Evolutionary conservation across 2,888 invertebrate species (phyloP).

Genomic region (Cryptocheilus praepositus): DNA sequence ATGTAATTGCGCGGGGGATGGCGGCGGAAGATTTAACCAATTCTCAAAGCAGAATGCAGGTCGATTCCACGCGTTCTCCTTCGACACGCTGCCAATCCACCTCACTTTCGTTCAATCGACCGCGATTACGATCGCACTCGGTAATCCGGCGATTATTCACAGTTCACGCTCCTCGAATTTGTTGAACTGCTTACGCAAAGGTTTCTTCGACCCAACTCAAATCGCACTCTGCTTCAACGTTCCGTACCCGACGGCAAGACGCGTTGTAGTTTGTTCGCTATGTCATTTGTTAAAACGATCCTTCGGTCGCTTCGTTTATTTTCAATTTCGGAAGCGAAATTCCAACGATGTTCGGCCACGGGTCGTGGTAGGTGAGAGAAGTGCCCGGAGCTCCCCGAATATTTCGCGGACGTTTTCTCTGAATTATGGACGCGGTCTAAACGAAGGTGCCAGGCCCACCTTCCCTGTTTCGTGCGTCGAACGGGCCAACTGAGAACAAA

Average conservation of each 20-base stretch:
- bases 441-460: slow-evolving; percentile 35
- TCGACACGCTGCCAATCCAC: neutral
- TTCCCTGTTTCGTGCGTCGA: slow-evolving; percentile 25
- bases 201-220: no score
- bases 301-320: no score
- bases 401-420: neutral
- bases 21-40: neutral
- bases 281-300: no score
- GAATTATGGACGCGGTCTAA: slow-evolving; percentile 39
- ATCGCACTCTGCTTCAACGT: no score
- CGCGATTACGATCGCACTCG: neutral
- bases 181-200: no score
- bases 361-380: no score
- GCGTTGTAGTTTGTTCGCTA: no score
- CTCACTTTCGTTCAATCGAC: neutral
- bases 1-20: neutral
- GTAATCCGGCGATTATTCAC: neutral
- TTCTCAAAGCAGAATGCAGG: neutral
- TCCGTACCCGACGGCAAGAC: no score
- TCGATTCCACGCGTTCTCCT: neutral
- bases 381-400: no score
- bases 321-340: no score
- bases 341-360: no score
- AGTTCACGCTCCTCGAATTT: no score
- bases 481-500: slow-evolving; percentile 27